Conservation (phyloP, 2,797 vertebrate genomes). For the Saxicola maurus region DNA sequence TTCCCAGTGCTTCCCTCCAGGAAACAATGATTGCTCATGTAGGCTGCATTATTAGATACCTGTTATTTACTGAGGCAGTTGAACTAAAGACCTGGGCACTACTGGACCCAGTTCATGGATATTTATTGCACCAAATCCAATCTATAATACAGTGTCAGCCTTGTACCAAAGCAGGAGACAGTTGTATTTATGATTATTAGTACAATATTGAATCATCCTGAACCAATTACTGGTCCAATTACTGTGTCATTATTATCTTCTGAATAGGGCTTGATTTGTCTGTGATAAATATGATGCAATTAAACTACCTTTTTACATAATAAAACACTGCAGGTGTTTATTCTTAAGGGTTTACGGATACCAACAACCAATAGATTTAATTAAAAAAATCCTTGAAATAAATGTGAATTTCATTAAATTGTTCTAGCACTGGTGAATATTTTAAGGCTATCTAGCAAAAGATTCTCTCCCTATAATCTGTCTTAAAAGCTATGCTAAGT, state of each 20-base stretch:
- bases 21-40: background rate
- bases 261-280: constrained; percentile 83
- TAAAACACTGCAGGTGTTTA: constrained; percentile 84
- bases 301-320: constrained; percentile 84
- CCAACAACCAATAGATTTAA: constrained; percentile 82
- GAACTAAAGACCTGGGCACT: constrained; percentile 45
- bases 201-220: constrained; percentile 83
- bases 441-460: constrained; percentile 59
- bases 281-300: constrained; percentile 82
- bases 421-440: constrained; percentile 61
- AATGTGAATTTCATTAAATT: constrained; percentile 77
- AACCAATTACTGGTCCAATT: constrained; percentile 83
- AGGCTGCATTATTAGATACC: constrained; percentile 16
- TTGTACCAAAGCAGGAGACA: constrained; percentile 74
- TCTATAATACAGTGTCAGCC: constrained; percentile 72
- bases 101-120: constrained; percentile 67
- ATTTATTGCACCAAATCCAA: constrained; percentile 72
- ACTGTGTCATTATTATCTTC: constrained; percentile 80
- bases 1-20: background rate
- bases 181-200: constrained; percentile 83
- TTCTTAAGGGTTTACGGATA: constrained; percentile 79
- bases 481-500: constrained; percentile 66
- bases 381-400: constrained; percentile 75
- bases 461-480: constrained; percentile 45
- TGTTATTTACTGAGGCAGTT: constrained; percentile 29